Conservation (phyloP, 2,888 invertebrate genomes). For the Protodeltote pygarga region DNA sequence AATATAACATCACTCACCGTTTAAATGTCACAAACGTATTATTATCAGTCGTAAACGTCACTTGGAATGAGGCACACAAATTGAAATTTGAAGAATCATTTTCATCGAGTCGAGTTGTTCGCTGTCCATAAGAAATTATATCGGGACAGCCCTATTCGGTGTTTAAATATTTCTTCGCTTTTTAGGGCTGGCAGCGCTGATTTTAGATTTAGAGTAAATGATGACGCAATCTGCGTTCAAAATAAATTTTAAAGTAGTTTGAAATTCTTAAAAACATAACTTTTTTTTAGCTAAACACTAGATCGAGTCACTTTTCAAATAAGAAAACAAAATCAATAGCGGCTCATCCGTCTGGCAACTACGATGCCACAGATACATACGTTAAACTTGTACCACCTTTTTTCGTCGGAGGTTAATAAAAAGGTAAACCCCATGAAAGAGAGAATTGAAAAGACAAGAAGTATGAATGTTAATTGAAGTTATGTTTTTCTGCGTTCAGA, state of each 20-base stretch:
- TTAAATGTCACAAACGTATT: constrained; percentile 11
- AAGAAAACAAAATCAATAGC: too few relatives aligned
- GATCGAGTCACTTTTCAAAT: too few relatives aligned
- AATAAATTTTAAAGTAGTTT: constrained; percentile 1
- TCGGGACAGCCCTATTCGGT: constrained; percentile 36
- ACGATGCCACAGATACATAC: too few relatives aligned
- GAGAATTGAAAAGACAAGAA: too few relatives aligned
- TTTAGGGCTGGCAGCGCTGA: constrained; percentile 22
- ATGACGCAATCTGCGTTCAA: constrained; percentile 14
- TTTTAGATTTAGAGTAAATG: constrained; percentile 17
- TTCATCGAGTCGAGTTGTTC: constrained; percentile 5
- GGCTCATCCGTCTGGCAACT: too few relatives aligned
- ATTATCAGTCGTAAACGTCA: constrained; percentile 13
- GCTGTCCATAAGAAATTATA: constrained; percentile 28
- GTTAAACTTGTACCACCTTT: too few relatives aligned
- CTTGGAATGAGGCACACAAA: constrained; percentile 14
- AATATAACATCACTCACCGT: constrained; percentile 3
- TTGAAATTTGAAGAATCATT: constrained; percentile 22
- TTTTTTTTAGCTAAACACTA: too few relatives aligned
- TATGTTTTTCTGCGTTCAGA: too few relatives aligned
- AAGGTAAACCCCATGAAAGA: too few relatives aligned
- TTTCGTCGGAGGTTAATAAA: too few relatives aligned
- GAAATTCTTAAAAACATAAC: too few relatives aligned
- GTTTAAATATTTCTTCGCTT: constrained; percentile 32
- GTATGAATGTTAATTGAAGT: too few relatives aligned